Evolutionary conservation across 2,113 vertebrate genomes (phyloP).

Genomic region (Ciconia stormi): DNA sequence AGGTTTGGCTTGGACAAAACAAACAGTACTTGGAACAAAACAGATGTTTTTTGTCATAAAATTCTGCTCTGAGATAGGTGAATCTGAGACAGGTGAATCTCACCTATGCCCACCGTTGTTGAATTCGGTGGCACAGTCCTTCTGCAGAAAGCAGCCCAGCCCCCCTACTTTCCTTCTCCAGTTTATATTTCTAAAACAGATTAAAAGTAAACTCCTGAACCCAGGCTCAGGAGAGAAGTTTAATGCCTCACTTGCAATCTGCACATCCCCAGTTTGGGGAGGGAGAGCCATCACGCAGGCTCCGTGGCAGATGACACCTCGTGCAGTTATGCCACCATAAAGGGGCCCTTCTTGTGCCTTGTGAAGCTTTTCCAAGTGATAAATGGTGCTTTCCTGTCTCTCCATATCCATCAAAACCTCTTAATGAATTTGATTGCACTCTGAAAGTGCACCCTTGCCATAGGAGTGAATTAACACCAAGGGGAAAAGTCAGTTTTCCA

Average conservation of each 20-base stretch:
- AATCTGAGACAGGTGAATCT: not conserved
- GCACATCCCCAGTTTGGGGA: not conserved
- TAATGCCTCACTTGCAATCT: not conserved
- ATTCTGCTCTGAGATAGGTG: not conserved
- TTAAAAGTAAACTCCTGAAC: not conserved
- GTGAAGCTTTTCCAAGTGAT: constrained; percentile 4
- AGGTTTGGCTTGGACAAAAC: not conserved
- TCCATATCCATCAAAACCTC: constrained; percentile 37
- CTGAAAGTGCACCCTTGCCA: constrained; percentile 18
- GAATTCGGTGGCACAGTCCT: not conserved
- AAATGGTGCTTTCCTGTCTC: not conserved
- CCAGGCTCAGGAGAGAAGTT: not conserved
- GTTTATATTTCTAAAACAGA: not conserved
- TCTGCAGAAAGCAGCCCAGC: not conserved
- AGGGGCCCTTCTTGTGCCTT: not conserved
- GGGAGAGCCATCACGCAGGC: not conserved
- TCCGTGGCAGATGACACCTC: not conserved
- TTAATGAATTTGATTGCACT: constrained; percentile 18
- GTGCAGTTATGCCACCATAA: not conserved
- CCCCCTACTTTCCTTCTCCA: not conserved
- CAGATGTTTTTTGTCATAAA: not conserved
- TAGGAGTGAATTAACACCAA: not conserved
- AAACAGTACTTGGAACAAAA: not conserved
- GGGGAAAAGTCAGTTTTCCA: constrained; percentile 2
- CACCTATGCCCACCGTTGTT: not conserved